Conservation (phyloP, 92 coral and sea anemone genomes). For the Epizoanthus stellaris region DNA sequence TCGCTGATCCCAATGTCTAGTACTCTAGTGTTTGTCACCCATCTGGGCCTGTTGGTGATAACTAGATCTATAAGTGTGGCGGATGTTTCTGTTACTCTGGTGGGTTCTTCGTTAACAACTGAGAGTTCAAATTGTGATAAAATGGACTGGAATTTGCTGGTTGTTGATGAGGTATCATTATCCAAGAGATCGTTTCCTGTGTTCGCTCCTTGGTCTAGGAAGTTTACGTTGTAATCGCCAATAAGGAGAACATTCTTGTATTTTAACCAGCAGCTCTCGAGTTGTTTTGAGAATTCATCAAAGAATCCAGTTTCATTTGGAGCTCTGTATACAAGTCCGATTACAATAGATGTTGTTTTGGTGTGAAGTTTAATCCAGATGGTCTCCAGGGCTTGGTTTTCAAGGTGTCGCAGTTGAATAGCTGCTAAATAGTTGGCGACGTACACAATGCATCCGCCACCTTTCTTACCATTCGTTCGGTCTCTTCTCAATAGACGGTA, state of each 20-base stretch:
- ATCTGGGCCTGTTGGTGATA: conserved; percentile 57
- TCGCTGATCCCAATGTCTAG: conserved; percentile 59
- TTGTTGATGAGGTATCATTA: conserved; percentile 37
- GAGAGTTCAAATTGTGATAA: conserved; percentile 49
- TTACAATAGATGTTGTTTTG: conserved; percentile 27
- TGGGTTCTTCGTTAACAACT: conserved; percentile 61
- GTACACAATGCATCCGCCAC: conserved; percentile 54
- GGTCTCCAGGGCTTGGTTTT: conserved; percentile 31
- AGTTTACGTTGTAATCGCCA: conserved; percentile 60
- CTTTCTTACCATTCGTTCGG: conserved; percentile 25
- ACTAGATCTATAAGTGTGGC: conserved; percentile 65
- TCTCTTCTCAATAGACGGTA: conserved; percentile 47
- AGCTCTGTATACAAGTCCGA: conserved; percentile 54
- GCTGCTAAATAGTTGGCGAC: conserved; percentile 50
- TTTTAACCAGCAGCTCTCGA: conserved; percentile 59
- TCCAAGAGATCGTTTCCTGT: conserved; percentile 20
- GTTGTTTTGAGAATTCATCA: conserved; percentile 37
- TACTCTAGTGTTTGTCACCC: conserved; percentile 34
- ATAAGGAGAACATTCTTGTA: conserved; percentile 51
- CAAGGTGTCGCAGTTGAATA: conserved; percentile 34
- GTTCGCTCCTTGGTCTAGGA: conserved; percentile 39
- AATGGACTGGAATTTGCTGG: conserved; percentile 44
- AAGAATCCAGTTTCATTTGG: conserved; percentile 49
- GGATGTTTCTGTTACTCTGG: conserved; percentile 56
- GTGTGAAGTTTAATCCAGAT: conserved; percentile 53